Percentiles rank a stretch among this genome's conserved stretches.
Conservation (phyloP, 2,888 invertebrate species). For the Merodon equestris region DNA sequence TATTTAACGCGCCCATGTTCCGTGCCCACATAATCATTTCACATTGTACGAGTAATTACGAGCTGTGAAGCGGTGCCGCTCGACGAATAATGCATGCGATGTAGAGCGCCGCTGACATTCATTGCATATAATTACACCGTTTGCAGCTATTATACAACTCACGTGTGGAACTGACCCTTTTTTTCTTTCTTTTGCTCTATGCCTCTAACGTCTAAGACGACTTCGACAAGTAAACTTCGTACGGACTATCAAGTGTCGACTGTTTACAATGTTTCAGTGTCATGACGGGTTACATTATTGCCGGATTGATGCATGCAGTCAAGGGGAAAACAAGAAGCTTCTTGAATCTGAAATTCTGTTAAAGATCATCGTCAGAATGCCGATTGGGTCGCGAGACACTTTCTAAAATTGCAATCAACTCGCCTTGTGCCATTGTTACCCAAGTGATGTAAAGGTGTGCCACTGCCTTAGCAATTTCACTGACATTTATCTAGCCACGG, state of each 20-base stretch:
- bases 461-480: constrained; percentile 44
- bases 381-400: constrained; percentile 1
- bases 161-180: constrained; percentile 52
- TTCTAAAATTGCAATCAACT: constrained; percentile 42
- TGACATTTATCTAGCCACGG: constrained; percentile 18
- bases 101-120: constrained; percentile 46
- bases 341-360: too few relatives aligned
- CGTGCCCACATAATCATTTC: constrained; percentile 30
- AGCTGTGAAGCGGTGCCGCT: constrained; percentile 27
- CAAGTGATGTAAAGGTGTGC: constrained; percentile 32
- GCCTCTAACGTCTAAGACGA: too few relatives aligned
- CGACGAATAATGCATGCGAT: constrained; percentile 4
- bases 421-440: constrained; percentile 25
- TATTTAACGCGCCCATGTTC: constrained; percentile 36
- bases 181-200: too few relatives aligned
- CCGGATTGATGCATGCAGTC: too few relatives aligned
- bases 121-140: constrained; percentile 46
- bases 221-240: background rate
- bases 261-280: constrained; percentile 31
- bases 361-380: constrained; percentile 27
- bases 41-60: constrained; percentile 46
- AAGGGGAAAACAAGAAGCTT: too few relatives aligned
- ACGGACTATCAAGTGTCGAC: constrained; percentile 35
- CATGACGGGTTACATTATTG: too few relatives aligned
- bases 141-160: constrained; percentile 46